These are phyloP conservation scores for Drosophila anomalipes DNA, from an alignment of 2,888 invertebrate genomes.

Conservation along the genomic window DNA sequence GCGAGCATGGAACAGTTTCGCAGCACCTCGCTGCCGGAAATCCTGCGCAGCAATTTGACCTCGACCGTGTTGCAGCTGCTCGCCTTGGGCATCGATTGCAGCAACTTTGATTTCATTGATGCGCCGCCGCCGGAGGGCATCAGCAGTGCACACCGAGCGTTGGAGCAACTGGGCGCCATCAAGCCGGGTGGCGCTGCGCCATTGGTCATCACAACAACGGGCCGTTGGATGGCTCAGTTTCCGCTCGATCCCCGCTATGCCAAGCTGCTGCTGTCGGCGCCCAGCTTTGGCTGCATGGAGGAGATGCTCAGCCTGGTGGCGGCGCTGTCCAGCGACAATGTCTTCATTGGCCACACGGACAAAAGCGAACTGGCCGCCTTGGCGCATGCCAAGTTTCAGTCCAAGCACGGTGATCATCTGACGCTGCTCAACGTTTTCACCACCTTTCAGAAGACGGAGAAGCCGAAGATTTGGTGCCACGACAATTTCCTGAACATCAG, in stretches of 20 bases:
- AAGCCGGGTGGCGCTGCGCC: slow-evolving; percentile 85
- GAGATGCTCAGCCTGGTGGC: slow-evolving; percentile 94
- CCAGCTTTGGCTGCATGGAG: slow-evolving; percentile 91
- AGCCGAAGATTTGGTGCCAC: slow-evolving; percentile 93
- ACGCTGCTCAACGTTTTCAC: slow-evolving; percentile 95
- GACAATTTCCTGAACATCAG: slow-evolving; percentile 94
- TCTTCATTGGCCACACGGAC: slow-evolving; percentile 89
- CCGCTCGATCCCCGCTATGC: slow-evolving; percentile 96
- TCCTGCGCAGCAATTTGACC: slow-evolving; percentile 89
- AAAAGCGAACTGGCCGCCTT: slow-evolving; percentile 91
- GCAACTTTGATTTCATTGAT: slow-evolving; percentile 95
- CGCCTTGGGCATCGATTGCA: slow-evolving; percentile 92
- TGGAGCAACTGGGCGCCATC: slow-evolving; percentile 90
- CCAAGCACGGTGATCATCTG: slow-evolving; percentile 95
- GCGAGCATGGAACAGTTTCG: slow-evolving; percentile 90
- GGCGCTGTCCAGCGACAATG: slow-evolving; percentile 94
- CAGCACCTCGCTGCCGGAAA: slow-evolving; percentile 93
- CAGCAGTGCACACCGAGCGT: slow-evolving; percentile 86
- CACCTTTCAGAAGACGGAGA: slow-evolving; percentile 90
- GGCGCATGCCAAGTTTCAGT: slow-evolving; percentile 92
- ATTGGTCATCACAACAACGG: slow-evolving; percentile 90
- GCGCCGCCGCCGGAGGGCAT: slow-evolving; percentile 91
- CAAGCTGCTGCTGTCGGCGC: slow-evolving; percentile 92
- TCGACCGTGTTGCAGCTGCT: slow-evolving; percentile 90
- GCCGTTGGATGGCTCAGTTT: slow-evolving; percentile 94